Percentiles rank a stretch among this genome's conserved stretches.
These are phyloP conservation scores for Brachyhypopomus gauderio DNA, from an alignment of 2,113 vertebrate species.

Conservation along the genomic window DNA sequence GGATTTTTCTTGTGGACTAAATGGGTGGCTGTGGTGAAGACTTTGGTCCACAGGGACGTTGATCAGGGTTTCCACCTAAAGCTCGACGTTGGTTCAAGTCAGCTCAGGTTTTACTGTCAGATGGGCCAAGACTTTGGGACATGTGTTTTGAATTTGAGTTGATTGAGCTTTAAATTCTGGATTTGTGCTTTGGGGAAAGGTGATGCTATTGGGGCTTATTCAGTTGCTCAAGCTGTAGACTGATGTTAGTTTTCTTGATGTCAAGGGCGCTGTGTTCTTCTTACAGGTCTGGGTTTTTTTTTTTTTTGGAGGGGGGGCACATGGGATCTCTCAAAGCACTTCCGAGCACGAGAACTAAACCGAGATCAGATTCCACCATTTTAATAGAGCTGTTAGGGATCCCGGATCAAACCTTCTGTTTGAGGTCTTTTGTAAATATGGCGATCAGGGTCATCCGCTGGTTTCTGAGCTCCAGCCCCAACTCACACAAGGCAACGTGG, in stretches of 20 bases:
- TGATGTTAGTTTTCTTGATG: constrained; percentile 17
- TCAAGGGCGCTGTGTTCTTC: constrained; percentile 10
- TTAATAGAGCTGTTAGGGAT: not conserved
- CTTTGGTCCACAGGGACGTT: not conserved
- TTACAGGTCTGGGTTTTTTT: not conserved
- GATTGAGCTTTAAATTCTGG: constrained; percentile 22
- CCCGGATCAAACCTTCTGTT: not conserved
- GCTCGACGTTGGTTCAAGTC: not conserved
- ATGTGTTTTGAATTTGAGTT: constrained; percentile 33
- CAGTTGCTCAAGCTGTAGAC: constrained; percentile 30
- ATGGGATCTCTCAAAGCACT: not conserved
- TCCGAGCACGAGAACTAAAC: not conserved
- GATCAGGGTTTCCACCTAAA: not conserved
- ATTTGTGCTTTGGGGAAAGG: constrained; percentile 4
- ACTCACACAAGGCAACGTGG: constrained; percentile 36
- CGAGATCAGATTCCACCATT: not conserved
- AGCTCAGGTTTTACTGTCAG: constrained; percentile 11
- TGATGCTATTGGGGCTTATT: constrained; percentile 19
- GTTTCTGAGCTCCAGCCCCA: constrained; percentile 1
- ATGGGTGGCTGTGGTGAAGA: constrained; percentile 14
- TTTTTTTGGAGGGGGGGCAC: no score
- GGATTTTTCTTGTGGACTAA: not conserved
- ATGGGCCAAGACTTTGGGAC: constrained; percentile 10
- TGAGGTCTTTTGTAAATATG: not conserved
- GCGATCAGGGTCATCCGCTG: not conserved